Conservation (phyloP, 2,113 vertebrate species). For the Etia nguti region DNA sequence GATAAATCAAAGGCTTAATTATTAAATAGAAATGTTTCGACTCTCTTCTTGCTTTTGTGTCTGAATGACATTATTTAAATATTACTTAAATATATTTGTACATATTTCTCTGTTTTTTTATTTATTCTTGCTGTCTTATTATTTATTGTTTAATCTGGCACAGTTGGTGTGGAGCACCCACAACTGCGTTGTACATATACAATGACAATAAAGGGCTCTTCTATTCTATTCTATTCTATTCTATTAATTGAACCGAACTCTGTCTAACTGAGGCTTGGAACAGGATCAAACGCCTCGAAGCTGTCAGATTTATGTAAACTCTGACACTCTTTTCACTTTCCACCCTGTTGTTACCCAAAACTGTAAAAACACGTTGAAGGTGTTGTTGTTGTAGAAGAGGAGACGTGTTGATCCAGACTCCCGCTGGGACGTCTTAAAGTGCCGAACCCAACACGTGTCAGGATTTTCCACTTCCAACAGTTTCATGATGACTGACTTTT, state of each 20-base stretch:
- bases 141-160: background rate
- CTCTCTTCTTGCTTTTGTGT: background rate
- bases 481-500: background rate
- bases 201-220: background rate
- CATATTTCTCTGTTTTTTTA: background rate
- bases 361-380: background rate
- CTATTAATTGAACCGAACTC: background rate
- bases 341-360: background rate
- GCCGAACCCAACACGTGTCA: background rate
- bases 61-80: background rate
- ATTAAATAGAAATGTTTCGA: background rate
- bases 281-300: background rate
- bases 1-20: rapidly evolving
- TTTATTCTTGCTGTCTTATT: background rate
- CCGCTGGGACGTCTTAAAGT: background rate
- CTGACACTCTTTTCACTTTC: background rate
- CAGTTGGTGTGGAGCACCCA: background rate
- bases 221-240: background rate
- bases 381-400: background rate
- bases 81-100: background rate
- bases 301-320: background rate
- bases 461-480: background rate
- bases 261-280: background rate
- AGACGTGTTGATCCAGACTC: background rate
- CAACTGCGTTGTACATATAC: background rate